phyloP scores from a whole-genome alignment of 2,888 invertebrate genomes.

The Nipponacmea schrenckii region DNA sequence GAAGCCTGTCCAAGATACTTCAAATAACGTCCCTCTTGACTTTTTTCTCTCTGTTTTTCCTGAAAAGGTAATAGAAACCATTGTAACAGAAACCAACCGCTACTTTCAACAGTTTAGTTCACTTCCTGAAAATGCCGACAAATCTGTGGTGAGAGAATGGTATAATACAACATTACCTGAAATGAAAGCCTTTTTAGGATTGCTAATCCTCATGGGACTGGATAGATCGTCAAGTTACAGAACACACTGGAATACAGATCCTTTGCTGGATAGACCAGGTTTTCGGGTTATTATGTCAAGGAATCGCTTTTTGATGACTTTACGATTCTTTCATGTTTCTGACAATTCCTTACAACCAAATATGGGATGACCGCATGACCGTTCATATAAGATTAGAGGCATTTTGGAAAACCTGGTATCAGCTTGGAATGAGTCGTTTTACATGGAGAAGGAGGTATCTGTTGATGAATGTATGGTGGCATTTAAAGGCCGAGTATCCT shows the following conservation, averaged over 20 bases:
- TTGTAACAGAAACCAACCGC: background rate
- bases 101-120: background rate
- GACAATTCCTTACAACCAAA: background rate
- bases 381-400: background rate
- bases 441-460: constrained; percentile 14
- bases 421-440: constrained; percentile 5
- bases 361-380: background rate
- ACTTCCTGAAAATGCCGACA: background rate
- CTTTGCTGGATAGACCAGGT: background rate
- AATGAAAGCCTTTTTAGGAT: constrained; percentile 22
- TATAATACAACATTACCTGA: constrained; percentile 11
- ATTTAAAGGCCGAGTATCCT: constrained; percentile 20
- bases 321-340: background rate
- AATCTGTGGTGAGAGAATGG: constrained; percentile 10
- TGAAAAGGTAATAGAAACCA: background rate
- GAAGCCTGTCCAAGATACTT: background rate
- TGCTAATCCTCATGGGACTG: constrained; percentile 16
- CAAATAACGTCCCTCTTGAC: background rate
- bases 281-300: background rate
- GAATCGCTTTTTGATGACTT: background rate
- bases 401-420: background rate
- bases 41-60: background rate
- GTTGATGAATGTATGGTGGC: constrained; percentile 30
- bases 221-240: background rate
- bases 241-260: constrained; percentile 4